A percentile compares a stretch with the other conserved stretches of the same genome.
Evolutionary conservation across 2,888 invertebrate genomes (phyloP).

Genomic region (Troides aeacus): DNA sequence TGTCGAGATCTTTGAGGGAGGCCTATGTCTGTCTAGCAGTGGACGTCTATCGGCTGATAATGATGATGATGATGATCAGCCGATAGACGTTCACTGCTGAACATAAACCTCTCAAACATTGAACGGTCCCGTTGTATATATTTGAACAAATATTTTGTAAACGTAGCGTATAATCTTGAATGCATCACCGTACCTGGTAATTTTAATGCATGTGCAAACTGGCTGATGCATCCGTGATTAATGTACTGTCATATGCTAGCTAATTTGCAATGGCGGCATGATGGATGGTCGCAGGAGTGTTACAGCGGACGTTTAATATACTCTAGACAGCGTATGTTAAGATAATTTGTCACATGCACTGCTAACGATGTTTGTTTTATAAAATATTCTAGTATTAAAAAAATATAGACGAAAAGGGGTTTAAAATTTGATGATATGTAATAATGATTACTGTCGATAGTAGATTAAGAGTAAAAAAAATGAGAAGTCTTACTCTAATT

Average conservation of each 20-base stretch:
- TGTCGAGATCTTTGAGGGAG: no score
- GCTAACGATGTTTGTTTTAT: constrained; percentile 2
- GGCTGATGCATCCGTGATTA: constrained; percentile 41
- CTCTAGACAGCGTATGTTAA: constrained; percentile 12
- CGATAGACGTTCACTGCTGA: no score
- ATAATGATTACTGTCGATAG: no score
- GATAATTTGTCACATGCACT: constrained; percentile 7
- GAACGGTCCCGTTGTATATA: no score
- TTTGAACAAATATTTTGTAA: background rate
- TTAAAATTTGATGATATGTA: no score
- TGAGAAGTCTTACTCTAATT: no score
- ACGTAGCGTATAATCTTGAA: background rate
- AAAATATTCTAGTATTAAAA: background rate
- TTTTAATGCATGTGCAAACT: constrained; percentile 41
- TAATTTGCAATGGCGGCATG: constrained; percentile 38
- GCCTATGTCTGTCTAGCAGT: no score
- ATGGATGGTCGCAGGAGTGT: constrained; percentile 27
- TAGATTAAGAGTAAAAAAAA: no score
- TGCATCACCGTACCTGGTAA: constrained; percentile 5
- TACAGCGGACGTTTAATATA: constrained; percentile 16
- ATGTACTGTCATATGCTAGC: constrained; percentile 35
- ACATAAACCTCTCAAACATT: no score
- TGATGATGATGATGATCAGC: no score
- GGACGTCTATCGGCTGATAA: no score
- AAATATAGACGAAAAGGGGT: no score